A percentile compares a stretch with the other conserved stretches of the same genome.
phyloP scores from a whole-genome alignment of 1,140 invertebrate genomes.

The Ceratosolen fusciceps region DNA sequence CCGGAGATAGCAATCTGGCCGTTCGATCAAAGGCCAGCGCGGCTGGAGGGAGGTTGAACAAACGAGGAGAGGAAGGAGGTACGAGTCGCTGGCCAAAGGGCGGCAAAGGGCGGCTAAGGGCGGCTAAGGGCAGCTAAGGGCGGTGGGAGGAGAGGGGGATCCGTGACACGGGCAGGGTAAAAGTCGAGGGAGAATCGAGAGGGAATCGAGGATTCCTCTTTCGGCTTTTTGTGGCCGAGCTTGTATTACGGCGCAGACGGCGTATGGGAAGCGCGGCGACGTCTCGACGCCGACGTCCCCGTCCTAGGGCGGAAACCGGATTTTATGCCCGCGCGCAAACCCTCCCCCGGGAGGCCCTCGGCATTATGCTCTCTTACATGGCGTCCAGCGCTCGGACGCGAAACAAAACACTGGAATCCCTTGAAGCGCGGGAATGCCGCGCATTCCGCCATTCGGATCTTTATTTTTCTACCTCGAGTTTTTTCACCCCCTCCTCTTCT shows the following conservation, averaged over 20 bases:
- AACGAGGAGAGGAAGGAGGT: too few species aligned
- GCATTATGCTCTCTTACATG: constrained; percentile 62
- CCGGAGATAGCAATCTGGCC: constrained; percentile 39
- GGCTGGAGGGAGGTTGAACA: too few species aligned
- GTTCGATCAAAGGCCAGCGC: constrained; percentile 16
- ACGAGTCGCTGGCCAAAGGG: too few species aligned
- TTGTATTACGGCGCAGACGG: constrained; percentile 44
- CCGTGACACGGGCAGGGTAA: neutral
- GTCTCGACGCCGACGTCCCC: constrained; percentile 65
- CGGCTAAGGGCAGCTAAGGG: neutral
- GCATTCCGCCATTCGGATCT: constrained; percentile 23
- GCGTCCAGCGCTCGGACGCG: constrained; percentile 48
- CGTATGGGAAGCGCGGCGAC: constrained; percentile 54
- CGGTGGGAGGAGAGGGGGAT: neutral
- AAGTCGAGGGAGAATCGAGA: constrained; percentile 54
- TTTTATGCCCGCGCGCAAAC: constrained; percentile 67
- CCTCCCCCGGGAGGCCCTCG: constrained; percentile 64
- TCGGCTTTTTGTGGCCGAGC: constrained; percentile 49
- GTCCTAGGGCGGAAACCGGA: constrained; percentile 60
- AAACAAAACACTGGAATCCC: constrained; percentile 64
- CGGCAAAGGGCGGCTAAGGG: neutral
- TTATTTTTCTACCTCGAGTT: constrained; percentile 16
- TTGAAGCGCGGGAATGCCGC: constrained; percentile 17
- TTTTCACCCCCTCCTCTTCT: neutral
- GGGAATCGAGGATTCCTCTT: constrained; percentile 63